Base-by-base conservation (phyloP, 2,797 vertebrate genomes). In the Hemitrygon akajei region DNA sequence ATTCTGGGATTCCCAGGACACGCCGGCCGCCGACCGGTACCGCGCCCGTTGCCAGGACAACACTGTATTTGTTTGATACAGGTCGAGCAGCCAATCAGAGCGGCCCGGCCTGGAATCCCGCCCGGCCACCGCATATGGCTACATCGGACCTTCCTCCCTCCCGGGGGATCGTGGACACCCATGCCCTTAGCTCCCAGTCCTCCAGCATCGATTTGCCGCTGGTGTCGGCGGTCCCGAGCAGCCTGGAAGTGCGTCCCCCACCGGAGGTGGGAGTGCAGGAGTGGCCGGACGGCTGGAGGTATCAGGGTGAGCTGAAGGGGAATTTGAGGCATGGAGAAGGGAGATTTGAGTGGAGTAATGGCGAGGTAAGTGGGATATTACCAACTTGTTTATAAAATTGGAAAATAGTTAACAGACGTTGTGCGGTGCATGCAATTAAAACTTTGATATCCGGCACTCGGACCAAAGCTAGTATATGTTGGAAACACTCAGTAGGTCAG, bases 271-370 rank as follows among this genome's bases (percentile, higher is more conserved):
- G 95, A 0, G 94, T 96, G 0, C 97, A 98, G 95, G 94, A 96
- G 69, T 97, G 97, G 97, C 87, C 94, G 6, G 97, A 98, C 4
- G 97, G 97, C 25, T 97, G 97, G 77, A 95, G 93, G 56, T 98
- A 98, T 94, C 96, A 95, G 84, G 98, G 98, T 56, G 95, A 96
- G 0, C 96, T 97, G 58, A 93, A 95, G 14, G 95, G 96, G 81
- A 95, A 96, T 12, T 56, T 97, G 84, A 98, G 98, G 95, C 96
- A 98, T 84, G 98, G 98, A 16, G 94, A 91, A 0, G 97, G 97
- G 1, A 94, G 95, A 20, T 97, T 96, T 94, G 96, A 94, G 5
- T 97, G 97, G 97, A 93, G 94, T 60, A 97, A 96, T 11, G 97
- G 97, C 20, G 97, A 97, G 97, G 97, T 97, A 95, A 73, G 93